Evolutionary conservation across 2,888 invertebrate species (phyloP).

Genomic region (Meiosimyza platycephala): DNA sequence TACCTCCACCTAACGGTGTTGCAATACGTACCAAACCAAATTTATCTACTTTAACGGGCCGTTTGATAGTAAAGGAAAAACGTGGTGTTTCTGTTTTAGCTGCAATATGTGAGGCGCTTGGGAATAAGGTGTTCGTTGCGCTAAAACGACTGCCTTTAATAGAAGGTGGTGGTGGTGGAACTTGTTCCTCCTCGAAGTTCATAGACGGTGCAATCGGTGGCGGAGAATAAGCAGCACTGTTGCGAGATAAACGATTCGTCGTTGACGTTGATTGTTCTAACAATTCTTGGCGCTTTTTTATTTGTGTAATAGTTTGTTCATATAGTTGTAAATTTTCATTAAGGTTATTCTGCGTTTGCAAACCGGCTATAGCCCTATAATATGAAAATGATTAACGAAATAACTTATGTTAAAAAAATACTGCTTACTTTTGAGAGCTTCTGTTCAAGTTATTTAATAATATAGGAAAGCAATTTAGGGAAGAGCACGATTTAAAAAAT

Average conservation of each 20-base stretch:
- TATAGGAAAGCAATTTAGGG: neutral
- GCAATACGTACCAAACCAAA: conserved; percentile 79
- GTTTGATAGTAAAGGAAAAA: conserved; percentile 62
- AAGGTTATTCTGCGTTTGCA: conserved; percentile 66
- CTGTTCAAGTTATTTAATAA: neutral
- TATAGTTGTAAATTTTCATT: conserved; percentile 56
- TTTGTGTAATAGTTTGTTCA: conserved; percentile 61
- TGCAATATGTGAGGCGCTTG: neutral
- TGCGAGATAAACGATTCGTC: conserved; percentile 10
- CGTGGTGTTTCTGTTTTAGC: conserved; percentile 45
- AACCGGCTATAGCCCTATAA: conserved; percentile 49
- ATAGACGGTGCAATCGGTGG: conserved; percentile 51
- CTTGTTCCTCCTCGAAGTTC: conserved; percentile 27
- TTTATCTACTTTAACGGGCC: conserved; percentile 77
- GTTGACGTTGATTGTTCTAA: conserved; percentile 42
- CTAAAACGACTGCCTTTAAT: neutral
- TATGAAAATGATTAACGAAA: neutral
- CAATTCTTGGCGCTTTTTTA: conserved; percentile 47
- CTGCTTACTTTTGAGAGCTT: conserved; percentile 17
- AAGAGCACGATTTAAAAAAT: neutral
- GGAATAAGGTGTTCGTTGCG: neutral
- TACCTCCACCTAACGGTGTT: conserved; percentile 67
- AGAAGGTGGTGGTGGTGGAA: conserved; percentile 34
- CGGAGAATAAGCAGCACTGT: conserved; percentile 43
- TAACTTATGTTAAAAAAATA: neutral